phyloP scores from a whole-genome alignment of 2,113 vertebrate genomes.

The Artemisiospiza belli region DNA sequence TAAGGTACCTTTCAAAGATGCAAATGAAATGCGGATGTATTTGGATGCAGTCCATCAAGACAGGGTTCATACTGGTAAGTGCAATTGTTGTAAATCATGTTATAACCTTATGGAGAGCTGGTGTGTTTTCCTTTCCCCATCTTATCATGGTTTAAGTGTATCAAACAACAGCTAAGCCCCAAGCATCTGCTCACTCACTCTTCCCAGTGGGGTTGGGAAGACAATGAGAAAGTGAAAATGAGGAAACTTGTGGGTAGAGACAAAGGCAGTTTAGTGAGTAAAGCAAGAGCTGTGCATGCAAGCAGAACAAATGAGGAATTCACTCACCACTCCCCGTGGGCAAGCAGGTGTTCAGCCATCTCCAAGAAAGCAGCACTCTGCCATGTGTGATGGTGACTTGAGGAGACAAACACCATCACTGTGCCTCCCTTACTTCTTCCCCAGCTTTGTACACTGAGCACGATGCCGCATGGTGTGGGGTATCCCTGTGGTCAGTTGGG shows the following conservation, averaged over 20 bases:
- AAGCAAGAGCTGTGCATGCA: not conserved
- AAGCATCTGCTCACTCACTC: not conserved
- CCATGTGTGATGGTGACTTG: not conserved
- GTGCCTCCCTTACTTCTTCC: not conserved
- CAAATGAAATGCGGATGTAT: constrained; percentile 87
- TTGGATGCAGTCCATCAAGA: constrained; percentile 88
- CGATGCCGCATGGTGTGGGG: rapidly evolving
- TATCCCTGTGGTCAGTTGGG: not conserved
- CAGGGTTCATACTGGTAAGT: constrained; percentile 82
- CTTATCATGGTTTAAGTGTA: not conserved
- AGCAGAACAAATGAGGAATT: not conserved
- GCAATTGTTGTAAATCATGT: not conserved
- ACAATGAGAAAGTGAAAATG: not conserved
- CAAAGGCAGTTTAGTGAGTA: not conserved
- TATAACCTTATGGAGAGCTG: not conserved
- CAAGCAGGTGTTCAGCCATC: not conserved
- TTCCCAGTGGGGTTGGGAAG: not conserved
- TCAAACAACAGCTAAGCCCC: not conserved
- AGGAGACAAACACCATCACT: not conserved
- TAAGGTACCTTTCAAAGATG: constrained; percentile 81
- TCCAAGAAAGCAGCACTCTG: not conserved
- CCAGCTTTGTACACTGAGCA: not conserved
- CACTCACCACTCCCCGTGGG: not conserved
- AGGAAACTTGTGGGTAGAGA: not conserved
- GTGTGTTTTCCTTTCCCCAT: not conserved